A percentile compares a stretch with the other conserved stretches of the same genome.
These are phyloP conservation scores for Hoplostethus atlanticus DNA, from an alignment of 2,797 vertebrate genomes.

Conservation along the genomic window DNA sequence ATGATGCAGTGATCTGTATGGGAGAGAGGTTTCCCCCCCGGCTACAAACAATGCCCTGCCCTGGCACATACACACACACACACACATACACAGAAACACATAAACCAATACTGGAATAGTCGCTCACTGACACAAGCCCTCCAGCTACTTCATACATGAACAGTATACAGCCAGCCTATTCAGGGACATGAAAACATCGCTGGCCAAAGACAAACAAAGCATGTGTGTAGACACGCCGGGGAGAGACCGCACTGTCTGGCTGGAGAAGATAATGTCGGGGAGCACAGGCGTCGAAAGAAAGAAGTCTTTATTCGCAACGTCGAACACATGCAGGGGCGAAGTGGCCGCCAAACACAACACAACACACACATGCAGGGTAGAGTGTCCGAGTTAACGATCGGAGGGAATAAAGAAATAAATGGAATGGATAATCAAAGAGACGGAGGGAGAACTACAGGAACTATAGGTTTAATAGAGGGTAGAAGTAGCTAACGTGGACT, in stretches of 20 bases:
- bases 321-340: no score
- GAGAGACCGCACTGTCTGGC: conserved; percentile 42
- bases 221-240: background rate
- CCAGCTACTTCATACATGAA: conserved; percentile 61
- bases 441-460: conserved; percentile 29
- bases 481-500: background rate
- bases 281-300: conserved; percentile 11
- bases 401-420: conserved; percentile 61
- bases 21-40: conserved; percentile 21
- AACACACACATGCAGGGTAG: no score
- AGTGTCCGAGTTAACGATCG: no score
- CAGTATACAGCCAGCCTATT: conserved; percentile 53
- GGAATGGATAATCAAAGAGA: conserved; percentile 61
- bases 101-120: conserved; percentile 55
- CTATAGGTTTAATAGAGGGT: conserved; percentile 19
- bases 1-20: conserved; percentile 62
- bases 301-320: no score
- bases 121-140: conserved; percentile 56
- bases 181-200: conserved; percentile 43
- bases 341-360: no score
- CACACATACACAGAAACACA: conserved; percentile 27
- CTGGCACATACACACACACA: conserved; percentile 29
- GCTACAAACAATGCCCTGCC: conserved; percentile 35
- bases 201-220: background rate
- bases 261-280: conserved; percentile 26